phyloP scores from a whole-genome alignment of 2,797 vertebrate species.

The Hydrophis major region DNA sequence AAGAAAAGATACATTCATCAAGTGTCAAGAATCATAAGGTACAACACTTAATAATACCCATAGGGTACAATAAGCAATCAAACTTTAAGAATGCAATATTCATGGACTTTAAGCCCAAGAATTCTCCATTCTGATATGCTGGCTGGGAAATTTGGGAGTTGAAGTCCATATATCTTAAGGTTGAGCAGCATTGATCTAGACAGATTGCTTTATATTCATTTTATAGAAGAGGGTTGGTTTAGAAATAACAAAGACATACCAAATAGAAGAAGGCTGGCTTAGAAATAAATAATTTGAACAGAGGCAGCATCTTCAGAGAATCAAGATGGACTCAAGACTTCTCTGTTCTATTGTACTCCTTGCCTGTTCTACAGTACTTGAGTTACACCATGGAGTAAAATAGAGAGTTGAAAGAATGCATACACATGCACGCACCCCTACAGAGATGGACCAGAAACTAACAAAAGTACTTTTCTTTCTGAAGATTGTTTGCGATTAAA shows the following conservation, averaged over 20 bases:
- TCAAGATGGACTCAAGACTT: background rate
- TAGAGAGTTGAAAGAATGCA: constrained; percentile 9
- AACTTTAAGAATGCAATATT: background rate
- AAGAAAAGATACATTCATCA: too few species aligned
- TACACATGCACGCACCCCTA: background rate
- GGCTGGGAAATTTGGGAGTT: background rate
- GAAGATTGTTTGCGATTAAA: constrained; percentile 68
- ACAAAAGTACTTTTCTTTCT: constrained; percentile 43
- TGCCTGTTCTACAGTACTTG: background rate
- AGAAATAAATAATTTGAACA: background rate
- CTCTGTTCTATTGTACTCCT: background rate
- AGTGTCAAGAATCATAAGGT: too few species aligned
- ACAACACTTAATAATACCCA: too few species aligned
- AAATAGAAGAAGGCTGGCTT: background rate
- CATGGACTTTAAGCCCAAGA: background rate
- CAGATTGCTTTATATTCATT: background rate
- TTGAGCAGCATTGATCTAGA: background rate
- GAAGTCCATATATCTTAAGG: background rate
- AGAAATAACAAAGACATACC: background rate
- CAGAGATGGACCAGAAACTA: background rate
- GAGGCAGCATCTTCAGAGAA: background rate
- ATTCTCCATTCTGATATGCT: background rate
- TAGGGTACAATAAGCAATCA: too few species aligned
- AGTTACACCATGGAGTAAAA: background rate
- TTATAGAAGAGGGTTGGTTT: background rate